phyloP scores from a whole-genome alignment of 2,888 invertebrate genomes.

The Octonoba sinensis region DNA sequence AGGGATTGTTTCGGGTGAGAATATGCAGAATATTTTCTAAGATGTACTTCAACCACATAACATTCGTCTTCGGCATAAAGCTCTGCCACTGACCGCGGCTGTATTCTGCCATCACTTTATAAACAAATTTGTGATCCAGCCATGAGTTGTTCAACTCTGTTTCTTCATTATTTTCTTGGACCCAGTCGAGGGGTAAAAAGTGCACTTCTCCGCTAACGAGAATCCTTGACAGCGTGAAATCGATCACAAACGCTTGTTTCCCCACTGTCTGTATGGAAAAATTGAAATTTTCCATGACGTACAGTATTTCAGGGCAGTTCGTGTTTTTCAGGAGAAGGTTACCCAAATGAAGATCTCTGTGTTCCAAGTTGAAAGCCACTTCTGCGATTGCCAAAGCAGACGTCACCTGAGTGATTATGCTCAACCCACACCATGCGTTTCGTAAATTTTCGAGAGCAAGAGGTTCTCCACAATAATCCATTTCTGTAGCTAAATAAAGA shows the following conservation, averaged over 20 bases:
- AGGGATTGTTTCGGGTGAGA: constrained; percentile 6
- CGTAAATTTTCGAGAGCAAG: background rate
- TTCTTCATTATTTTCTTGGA: too few species aligned
- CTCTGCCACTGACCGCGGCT: constrained; percentile 11
- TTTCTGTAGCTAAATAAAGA: constrained; percentile 13
- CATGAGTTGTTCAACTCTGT: background rate
- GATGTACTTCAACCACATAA: constrained; percentile 28
- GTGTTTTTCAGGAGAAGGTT: constrained; percentile 17
- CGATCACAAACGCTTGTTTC: constrained; percentile 25
- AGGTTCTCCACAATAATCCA: constrained; percentile 9
- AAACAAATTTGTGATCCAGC: constrained; percentile 20
- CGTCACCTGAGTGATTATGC: constrained; percentile 15
- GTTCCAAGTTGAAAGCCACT: constrained; percentile 23
- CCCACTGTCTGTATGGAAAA: constrained; percentile 21
- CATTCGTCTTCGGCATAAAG: constrained; percentile 15
- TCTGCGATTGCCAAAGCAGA: constrained; percentile 28
- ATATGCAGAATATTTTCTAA: constrained; percentile 14
- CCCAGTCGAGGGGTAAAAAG: too few species aligned
- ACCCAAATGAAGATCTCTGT: constrained; percentile 27
- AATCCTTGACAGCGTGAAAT: constrained; percentile 27
- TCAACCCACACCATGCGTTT: constrained; percentile 19
- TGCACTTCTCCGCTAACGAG: background rate
- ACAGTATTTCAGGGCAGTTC: background rate
- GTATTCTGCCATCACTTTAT: constrained; percentile 19
- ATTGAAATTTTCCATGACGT: background rate